Conservation (phyloP, 2,113 vertebrate genomes). For the Hymenochirus boettgeri region DNA sequence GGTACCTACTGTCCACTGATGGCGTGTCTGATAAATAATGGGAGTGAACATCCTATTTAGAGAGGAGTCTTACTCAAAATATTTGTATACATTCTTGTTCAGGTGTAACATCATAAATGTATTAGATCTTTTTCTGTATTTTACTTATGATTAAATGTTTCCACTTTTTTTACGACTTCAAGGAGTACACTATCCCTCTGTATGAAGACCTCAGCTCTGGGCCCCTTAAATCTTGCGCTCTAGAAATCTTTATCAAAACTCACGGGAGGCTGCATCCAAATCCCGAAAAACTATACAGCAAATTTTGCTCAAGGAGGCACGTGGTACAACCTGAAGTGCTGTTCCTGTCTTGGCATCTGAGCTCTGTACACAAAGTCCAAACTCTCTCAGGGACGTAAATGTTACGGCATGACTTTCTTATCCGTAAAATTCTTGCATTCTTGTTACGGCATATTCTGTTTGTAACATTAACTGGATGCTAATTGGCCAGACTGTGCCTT, state of each 20-base stretch:
- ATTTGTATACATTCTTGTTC: too few relatives aligned
- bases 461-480: not conserved
- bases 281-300: constrained; percentile 84
- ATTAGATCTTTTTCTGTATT: too few relatives aligned
- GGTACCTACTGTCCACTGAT: too few relatives aligned
- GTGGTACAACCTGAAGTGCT: constrained; percentile 52
- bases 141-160: too few relatives aligned
- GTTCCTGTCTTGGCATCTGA: constrained; percentile 62
- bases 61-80: too few relatives aligned
- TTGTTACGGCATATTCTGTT: not conserved
- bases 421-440: too few relatives aligned
- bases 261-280: constrained; percentile 89
- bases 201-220: constrained; percentile 92
- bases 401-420: constrained; percentile 88
- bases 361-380: constrained; percentile 60
- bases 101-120: too few relatives aligned
- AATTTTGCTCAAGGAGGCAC: constrained; percentile 79
- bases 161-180: constrained; percentile 65
- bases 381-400: constrained; percentile 87
- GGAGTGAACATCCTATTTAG: too few relatives aligned
- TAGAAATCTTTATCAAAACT: constrained; percentile 93
- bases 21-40: too few relatives aligned
- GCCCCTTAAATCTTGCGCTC: constrained; percentile 84
- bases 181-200: constrained; percentile 94
- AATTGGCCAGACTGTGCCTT: constrained; percentile 51